Percentiles rank a stretch among this genome's conserved stretches.
phyloP scores from a whole-genome alignment of 1,140 invertebrate species.

The Meloidogyne floridensis region DNA sequence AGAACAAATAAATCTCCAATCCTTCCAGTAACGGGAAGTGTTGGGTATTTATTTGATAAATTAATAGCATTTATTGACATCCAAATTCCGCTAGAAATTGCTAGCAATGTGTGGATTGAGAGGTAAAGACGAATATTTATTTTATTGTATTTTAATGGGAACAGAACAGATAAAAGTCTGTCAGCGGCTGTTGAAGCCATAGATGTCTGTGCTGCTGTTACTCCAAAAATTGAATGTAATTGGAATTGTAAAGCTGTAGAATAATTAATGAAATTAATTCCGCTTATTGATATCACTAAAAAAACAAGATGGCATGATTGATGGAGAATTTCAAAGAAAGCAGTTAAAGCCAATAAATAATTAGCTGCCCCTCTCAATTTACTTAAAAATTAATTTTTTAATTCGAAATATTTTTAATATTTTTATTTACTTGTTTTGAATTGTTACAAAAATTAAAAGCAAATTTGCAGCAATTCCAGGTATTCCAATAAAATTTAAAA shows the following conservation, averaged over 20 bases:
- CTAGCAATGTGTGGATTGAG: background rate
- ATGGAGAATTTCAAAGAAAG: slow-evolving; percentile 26
- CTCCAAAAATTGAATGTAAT: slow-evolving; percentile 18
- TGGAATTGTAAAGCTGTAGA: slow-evolving; percentile 11
- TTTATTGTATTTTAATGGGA: slow-evolving; percentile 11
- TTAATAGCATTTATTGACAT: background rate
- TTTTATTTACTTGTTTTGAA: slow-evolving; percentile 1
- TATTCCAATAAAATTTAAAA: background rate
- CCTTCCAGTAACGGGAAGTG: slow-evolving; percentile 15
- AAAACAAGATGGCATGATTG: slow-evolving; percentile 12
- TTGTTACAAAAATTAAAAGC: slow-evolving; percentile 21
- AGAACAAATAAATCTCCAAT: slow-evolving; percentile 8
- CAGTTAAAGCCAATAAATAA: slow-evolving; percentile 25
- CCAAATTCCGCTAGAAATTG: background rate
- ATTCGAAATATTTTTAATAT: background rate
- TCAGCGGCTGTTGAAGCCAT: slow-evolving; percentile 19
- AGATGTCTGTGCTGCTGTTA: slow-evolving; percentile 3
- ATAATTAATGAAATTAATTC: slow-evolving; percentile 21
- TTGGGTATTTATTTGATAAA: slow-evolving; percentile 7
- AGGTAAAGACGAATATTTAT: slow-evolving; percentile 12
- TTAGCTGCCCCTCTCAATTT: slow-evolving; percentile 16
- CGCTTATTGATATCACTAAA: background rate
- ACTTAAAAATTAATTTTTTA: background rate
- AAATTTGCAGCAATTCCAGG: slow-evolving; percentile 14
- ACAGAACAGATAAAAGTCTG: slow-evolving; percentile 4